These are phyloP conservation scores for Cecropterus lyciades DNA, from an alignment of 1,140 invertebrate species.

Conservation along the genomic window DNA sequence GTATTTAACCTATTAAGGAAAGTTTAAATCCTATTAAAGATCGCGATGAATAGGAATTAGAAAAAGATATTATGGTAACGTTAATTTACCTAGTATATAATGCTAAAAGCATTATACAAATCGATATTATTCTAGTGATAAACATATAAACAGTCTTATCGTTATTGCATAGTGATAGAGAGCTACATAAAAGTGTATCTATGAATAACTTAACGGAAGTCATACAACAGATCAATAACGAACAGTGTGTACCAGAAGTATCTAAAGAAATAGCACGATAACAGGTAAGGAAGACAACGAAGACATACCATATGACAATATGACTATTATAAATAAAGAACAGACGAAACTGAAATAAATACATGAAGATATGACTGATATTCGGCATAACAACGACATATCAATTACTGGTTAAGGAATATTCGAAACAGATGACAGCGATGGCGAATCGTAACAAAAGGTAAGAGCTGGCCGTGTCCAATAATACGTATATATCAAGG, in stretches of 20 bases:
- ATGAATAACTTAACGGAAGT: neutral
- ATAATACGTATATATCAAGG: neutral
- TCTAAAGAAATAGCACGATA: slow-evolving; percentile 3
- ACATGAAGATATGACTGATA: slow-evolving; percentile 15
- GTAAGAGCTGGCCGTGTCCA: neutral
- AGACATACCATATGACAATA: neutral
- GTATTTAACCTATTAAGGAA: too few species aligned
- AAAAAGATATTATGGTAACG: too few species aligned
- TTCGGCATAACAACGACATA: slow-evolving; percentile 8
- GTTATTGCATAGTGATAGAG: neutral
- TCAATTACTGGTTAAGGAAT: neutral
- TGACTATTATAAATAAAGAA: slow-evolving; percentile 8
- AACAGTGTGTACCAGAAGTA: neutral
- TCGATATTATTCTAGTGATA: too few species aligned
- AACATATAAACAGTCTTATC: too few species aligned
- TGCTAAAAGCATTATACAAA: too few species aligned
- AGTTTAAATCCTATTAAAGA: too few species aligned
- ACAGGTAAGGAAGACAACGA: slow-evolving; percentile 3
- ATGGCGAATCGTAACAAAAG: slow-evolving; percentile 9
- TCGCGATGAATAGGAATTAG: too few species aligned
- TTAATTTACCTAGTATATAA: too few species aligned
- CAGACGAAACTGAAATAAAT: slow-evolving; percentile 10
- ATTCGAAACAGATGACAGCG: slow-evolving; percentile 17
- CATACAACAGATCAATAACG: neutral
- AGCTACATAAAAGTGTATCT: neutral